Evolutionary conservation across 2,113 vertebrate genomes (phyloP).

Genomic region (Macaca nemestrina): DNA sequence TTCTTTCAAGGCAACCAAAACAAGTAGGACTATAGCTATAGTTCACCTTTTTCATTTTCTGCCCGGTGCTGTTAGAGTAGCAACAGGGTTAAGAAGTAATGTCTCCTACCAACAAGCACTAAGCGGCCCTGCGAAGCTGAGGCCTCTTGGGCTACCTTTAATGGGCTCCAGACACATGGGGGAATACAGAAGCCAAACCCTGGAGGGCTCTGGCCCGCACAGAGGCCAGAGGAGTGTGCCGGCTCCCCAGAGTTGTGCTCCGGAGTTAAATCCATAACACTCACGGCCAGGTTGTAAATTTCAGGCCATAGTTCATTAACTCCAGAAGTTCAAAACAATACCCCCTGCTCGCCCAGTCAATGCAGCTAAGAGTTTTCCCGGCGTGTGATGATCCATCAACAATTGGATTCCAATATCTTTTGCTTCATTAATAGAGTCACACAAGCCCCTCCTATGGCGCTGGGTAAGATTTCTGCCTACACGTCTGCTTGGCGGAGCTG

Average conservation of each 20-base stretch:
- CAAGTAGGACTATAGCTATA: neutral
- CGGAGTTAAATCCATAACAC: constrained; percentile 62
- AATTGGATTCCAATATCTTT: constrained; percentile 81
- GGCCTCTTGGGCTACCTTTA: neutral
- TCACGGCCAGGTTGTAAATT: constrained; percentile 72
- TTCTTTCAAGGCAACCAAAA: neutral
- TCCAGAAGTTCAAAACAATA: constrained; percentile 77
- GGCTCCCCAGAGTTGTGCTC: neutral
- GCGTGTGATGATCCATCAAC: constrained; percentile 67
- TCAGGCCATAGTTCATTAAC: constrained; percentile 81
- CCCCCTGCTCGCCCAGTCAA: constrained; percentile 66
- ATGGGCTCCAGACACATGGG: neutral
- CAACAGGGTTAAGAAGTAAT: neutral
- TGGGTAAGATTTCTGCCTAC: neutral
- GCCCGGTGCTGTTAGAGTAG: too few relatives aligned
- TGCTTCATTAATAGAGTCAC: constrained; percentile 66
- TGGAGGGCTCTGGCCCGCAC: neutral
- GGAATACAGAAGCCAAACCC: neutral
- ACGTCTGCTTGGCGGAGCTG: neutral
- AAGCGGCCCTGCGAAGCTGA: neutral
- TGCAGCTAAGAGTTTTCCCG: constrained; percentile 75
- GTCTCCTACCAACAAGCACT: neutral
- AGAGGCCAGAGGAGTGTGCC: neutral
- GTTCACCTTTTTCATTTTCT: neutral
- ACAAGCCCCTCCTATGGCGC: constrained; percentile 21